phyloP scores from a whole-genome alignment of 2,113 vertebrate genomes.

The Motacilla tschutschensis region DNA sequence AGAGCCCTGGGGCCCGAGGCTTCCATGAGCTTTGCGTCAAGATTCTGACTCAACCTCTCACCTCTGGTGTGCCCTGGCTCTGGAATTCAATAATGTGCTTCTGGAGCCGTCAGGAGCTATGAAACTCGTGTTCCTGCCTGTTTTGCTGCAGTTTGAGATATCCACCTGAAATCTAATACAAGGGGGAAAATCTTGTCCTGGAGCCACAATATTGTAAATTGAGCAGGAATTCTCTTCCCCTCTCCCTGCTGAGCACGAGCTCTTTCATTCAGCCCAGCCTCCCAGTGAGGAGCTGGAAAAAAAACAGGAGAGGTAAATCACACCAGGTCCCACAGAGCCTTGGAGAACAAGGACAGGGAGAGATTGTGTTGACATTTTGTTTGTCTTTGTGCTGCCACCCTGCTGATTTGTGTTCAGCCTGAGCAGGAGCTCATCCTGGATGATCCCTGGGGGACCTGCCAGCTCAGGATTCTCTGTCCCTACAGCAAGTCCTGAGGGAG shows the following conservation, averaged over 20 bases:
- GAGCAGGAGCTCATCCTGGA: neutral
- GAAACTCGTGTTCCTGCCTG: neutral
- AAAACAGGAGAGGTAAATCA: slow-evolving; percentile 15
- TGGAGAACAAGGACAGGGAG: neutral
- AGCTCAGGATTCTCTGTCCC: neutral
- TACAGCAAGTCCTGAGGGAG: neutral
- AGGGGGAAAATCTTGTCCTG: neutral
- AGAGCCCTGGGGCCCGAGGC: neutral
- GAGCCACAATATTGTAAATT: neutral
- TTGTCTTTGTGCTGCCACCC: neutral
- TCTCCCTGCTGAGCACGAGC: neutral
- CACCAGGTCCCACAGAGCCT: neutral
- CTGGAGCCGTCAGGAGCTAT: neutral
- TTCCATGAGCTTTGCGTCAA: rapidly evolving
- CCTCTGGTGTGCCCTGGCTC: neutral
- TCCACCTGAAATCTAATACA: neutral
- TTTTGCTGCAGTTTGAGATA: neutral
- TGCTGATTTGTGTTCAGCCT: neutral
- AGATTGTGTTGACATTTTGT: neutral
- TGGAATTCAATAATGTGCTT: neutral
- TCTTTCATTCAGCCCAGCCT: neutral
- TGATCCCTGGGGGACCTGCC: neutral
- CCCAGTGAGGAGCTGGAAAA: neutral
- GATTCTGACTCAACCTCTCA: neutral
- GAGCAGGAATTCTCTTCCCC: neutral